Evolutionary conservation across 2,113 vertebrate species (phyloP), one percentile per base, ranked within the genome.

Genomic region (Erinaceus europaeus): DNA sequence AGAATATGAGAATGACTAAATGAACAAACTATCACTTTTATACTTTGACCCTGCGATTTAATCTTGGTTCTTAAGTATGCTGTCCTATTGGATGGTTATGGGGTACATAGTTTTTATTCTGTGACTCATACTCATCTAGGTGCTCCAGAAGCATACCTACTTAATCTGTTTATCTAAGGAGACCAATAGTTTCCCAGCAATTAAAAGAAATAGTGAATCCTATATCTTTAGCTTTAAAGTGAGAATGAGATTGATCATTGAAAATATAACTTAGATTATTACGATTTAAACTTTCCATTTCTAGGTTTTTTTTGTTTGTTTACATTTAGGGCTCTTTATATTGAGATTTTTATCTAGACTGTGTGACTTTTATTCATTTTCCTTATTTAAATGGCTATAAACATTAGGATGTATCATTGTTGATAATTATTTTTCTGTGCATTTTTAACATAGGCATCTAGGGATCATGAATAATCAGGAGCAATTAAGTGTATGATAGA

Each of bases 361-460:
- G 25, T 21, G 13, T 72, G 53, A 84, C 3, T 62, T 86, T 82
- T 69, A 57, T 69, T 55, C 14, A 71, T 8, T 68, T 81, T 46
- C 48, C 34, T 9, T 83, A 1, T 64, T 73, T 89, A 50, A 76
- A 15, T 88, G 34, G 3, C 46, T 42, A n/a, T 62, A 38, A 69
- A n/a, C 14, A 50, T 10, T 48, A 8, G 18, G 69, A 42, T 69
- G 29, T 48, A 14, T 52, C 40, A 79, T 83, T 73, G 20, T 21
- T n/a, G n/a, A n/a, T n/a, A n/a, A n/a, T 93, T 53, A 90, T 93
- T 94, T 94, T 96, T 78, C 79, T 86, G 27, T 94, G 78, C 90
- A 94, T 94, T 94, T 94, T 93, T 79, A 90, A 93, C 55, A 13
- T 79, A 92, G 88, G 46, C 68, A 94, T 86, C 34, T 79, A 83